Evolutionary conservation across 2,888 invertebrate genomes (phyloP), one percentile per base, ranked within the genome.

Genomic region (Spodoptera littoralis): DNA sequence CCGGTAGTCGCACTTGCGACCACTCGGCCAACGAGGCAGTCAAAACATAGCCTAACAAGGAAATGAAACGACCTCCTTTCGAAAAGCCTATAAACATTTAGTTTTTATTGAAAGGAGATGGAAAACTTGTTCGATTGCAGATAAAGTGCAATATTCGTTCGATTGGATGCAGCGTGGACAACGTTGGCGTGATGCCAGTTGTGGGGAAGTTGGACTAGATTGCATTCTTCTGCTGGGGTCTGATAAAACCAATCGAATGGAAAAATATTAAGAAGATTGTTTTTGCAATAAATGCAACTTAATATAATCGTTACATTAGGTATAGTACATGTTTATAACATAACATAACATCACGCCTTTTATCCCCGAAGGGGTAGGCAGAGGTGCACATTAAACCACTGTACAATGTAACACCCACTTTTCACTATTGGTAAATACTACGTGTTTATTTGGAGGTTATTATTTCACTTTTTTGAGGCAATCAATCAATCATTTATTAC

Each of bases 171-270:
- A 55, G 4, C 54, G 51, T 27, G 27, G 27, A 3, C 27, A 27
- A 27, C 18, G 27, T 27, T 67, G 70, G 70, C 73, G 22, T 4
- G 6, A 43, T 52, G 62, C 73, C 73, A 67, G 27, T 3, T 0
- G 61, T 1, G 11, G 11, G 47, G 48, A 41, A n/a, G 11, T 0
- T 46, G 18, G 50, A 53, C n/a, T 47, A 51, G 36, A 60, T 70
- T 66, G 72, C 42, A 44, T 50, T 43, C 30, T 11, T 49, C 42
- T 42, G 44, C 41, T 54, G 50, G 27, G 42, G 42, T 46, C 53
- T 1, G 45, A 24, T 22, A 46, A 18, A 68, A 42, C 43, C 22
- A 11, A 27, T 54, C 49, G 18, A 48, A 36, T 58, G 44, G 22
- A 66, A 61, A 47, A 22, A 30, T 3, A 43, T n/a, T 18, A 18